Percentiles rank a stretch among this genome's conserved stretches.
Evolutionary conservation across 2,888 invertebrate species (phyloP).

Genomic region (Agapostemon virescens): DNA sequence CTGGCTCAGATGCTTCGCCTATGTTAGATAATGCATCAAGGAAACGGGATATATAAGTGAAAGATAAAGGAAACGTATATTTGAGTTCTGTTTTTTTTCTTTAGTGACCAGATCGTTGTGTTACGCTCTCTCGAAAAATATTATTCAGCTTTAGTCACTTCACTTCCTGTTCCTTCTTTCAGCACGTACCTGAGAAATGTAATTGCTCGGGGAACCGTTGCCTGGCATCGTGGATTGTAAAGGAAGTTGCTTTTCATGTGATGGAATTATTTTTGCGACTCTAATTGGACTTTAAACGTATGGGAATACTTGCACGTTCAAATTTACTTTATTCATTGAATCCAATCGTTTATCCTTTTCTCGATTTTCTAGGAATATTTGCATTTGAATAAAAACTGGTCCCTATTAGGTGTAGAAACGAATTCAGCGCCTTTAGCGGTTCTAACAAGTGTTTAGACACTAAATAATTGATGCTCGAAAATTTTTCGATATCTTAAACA

Average conservation of each 20-base stretch:
- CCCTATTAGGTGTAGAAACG: too few species aligned
- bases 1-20: neutral
- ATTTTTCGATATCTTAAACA: too few species aligned
- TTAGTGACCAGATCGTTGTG: too few species aligned
- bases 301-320: too few species aligned
- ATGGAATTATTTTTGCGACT: neutral
- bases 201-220: neutral
- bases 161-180: neutral
- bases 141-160: conserved; percentile 1
- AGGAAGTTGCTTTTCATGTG: neutral
- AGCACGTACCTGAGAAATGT: neutral
- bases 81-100: neutral
- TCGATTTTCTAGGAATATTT: too few species aligned
- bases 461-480: too few species aligned
- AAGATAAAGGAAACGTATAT: conserved; percentile 4
- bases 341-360: too few species aligned
- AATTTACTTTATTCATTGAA: too few species aligned
- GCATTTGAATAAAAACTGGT: too few species aligned
- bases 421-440: too few species aligned
- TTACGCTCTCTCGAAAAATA: conserved; percentile 4
- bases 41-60: neutral
- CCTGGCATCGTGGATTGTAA: neutral
- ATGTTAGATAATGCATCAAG: neutral
- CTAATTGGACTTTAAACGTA: neutral
- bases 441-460: too few species aligned